phyloP scores from a whole-genome alignment of 2,888 invertebrate genomes.

The Lumbricus terrestris region DNA sequence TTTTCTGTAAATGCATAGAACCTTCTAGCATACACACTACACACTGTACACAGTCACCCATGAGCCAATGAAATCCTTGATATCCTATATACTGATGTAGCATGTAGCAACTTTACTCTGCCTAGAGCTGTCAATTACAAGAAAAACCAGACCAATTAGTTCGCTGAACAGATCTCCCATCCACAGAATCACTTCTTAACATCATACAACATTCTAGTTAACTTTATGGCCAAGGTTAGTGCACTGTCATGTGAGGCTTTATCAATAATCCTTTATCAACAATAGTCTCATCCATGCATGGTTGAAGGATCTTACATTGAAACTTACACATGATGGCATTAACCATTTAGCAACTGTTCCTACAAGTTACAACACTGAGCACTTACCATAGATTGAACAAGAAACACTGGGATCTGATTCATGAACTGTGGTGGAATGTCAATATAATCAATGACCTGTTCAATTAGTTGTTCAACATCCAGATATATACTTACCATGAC shows the following conservation, averaged over 20 bases:
- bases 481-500: too few species aligned
- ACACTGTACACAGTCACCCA: too few species aligned
- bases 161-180: not conserved
- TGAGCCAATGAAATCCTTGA: not conserved
- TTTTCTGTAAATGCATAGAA: not conserved
- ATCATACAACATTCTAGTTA: not conserved
- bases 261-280: not conserved
- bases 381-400: not conserved
- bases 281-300: not conserved
- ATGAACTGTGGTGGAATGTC: not conserved
- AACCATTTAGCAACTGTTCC: not conserved
- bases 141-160: not conserved
- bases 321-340: not conserved
- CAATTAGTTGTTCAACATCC: too few species aligned
- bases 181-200: not conserved
- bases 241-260: not conserved
- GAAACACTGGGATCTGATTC: too few species aligned
- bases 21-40: too few species aligned
- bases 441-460: too few species aligned
- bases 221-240: not conserved
- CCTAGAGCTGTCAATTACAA: not conserved
- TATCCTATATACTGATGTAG: not conserved
- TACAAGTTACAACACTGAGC: not conserved
- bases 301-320: not conserved
- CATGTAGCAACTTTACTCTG: not conserved